Base-by-base conservation (phyloP, 2,113 vertebrate genomes). In the Dicerorhinus sumatrensis region DNA sequence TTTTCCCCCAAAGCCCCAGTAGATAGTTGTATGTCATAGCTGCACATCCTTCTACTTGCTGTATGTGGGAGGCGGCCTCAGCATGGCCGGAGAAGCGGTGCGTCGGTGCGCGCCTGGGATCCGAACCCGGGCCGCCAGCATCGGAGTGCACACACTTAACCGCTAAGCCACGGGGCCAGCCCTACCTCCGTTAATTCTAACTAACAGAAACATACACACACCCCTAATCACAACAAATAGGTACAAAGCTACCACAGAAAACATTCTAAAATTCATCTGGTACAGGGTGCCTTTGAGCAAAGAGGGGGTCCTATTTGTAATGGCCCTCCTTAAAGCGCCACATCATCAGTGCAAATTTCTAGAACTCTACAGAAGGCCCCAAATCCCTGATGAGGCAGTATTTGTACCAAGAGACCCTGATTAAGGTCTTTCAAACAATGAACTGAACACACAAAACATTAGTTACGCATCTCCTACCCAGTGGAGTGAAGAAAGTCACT, bases 401-500 rank as follows among this genome's bases (percentile, higher is more conserved):
- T 7, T 1, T 62, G n/a, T 54, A 36, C 29, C 58, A 4, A 36
- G 11, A 83, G 6, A 73, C n/a, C 20, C 23, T 54, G 70, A 39
- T 25, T 27, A 14, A 48, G 42, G 69, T 80, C 70, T 48, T 46
- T 60, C 70, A 73, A 62, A 85, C 56, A 62, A 60, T 10, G 18
- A 80, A 58, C 31, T 2, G 8, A 23, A 76, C 6, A 12, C 76
- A 72, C 8, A 70, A 27, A 54, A 63, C 60, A 12, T 8, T 5
- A 36, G 33, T 42, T 7, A 21, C 7, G 2, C 31, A 2, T 75
- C 10, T 60, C 98, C 96, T 99, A 99, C 99, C 99, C 31, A 99
- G 80, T 1, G 99, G 99, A 58, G 99, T 99, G 97, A 99, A 99
- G 98, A 99, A 98, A 72, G 99, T 25, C 0, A 89, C 91, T 0